A percentile compares a stretch with the other conserved stretches of the same genome.
Conservation (phyloP, 23 tunicate genomes). For the Trididemnum clinides region DNA sequence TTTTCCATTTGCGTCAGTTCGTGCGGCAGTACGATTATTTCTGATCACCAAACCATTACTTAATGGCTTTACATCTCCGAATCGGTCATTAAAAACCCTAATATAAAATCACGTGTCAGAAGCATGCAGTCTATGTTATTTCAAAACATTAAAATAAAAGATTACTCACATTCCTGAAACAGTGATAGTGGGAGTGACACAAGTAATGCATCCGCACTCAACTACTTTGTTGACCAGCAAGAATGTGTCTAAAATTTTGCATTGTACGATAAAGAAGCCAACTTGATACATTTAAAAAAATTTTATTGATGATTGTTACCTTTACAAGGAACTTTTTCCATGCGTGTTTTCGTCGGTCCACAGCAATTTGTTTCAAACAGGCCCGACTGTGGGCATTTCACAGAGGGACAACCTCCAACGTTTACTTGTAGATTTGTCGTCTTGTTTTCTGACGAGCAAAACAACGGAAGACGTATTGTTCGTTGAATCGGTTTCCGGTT, state of each 20-base stretch:
- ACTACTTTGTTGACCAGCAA: slow-evolving; percentile 43
- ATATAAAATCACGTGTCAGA: background rate
- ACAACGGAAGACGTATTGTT: slow-evolving; percentile 47
- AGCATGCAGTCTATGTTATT: background rate
- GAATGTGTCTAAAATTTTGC: background rate
- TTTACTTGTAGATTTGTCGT: background rate
- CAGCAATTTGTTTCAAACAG: slow-evolving; percentile 47
- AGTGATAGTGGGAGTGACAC: slow-evolving; percentile 52
- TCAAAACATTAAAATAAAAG: background rate
- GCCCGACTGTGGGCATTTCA: slow-evolving; percentile 39
- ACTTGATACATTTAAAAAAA: background rate
- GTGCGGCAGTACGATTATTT: slow-evolving; percentile 36
- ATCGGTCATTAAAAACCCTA: slow-evolving; percentile 8
- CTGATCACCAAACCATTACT: slow-evolving; percentile 34
- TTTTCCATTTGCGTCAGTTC: slow-evolving; percentile 46
- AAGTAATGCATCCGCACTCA: slow-evolving; percentile 64
- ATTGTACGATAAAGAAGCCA: no score
- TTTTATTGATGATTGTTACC: background rate
- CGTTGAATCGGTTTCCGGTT: slow-evolving; percentile 32
- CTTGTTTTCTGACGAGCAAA: background rate
- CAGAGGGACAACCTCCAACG: slow-evolving; percentile 79
- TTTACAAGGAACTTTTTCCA: slow-evolving; percentile 39
- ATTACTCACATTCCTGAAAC: slow-evolving; percentile 65
- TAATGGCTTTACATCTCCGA: slow-evolving; percentile 24
- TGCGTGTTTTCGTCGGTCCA: slow-evolving; percentile 28